Percentiles rank a stretch among this genome's conserved stretches.
Evolutionary conservation across 2,113 vertebrate species (phyloP).

Genomic region (Athene noctua): DNA sequence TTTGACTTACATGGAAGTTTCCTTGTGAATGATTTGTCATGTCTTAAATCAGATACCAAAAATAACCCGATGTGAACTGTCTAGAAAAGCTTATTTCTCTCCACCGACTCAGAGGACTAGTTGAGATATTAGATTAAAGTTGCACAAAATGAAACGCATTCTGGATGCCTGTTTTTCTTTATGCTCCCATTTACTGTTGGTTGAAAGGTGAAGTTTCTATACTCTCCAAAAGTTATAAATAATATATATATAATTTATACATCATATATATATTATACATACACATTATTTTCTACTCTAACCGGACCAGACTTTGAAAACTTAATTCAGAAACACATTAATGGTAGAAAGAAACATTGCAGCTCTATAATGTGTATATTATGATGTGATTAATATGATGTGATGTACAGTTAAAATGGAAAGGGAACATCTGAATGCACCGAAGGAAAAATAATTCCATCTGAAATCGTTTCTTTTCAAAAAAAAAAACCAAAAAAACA

Average conservation of each 20-base stretch:
- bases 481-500: neutral
- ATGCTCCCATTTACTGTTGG: neutral
- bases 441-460: neutral
- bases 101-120: neutral
- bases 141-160: neutral
- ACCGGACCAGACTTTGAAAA: neutral
- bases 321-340: neutral
- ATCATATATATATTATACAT: no score
- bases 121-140: neutral
- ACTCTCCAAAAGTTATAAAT: no score
- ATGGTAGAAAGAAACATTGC: neutral
- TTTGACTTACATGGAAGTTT: neutral
- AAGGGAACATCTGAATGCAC: neutral
- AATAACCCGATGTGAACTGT: neutral
- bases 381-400: neutral
- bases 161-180: neutral
- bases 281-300: neutral
- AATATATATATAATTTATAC: no score
- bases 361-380: neutral
- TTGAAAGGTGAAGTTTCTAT: neutral
- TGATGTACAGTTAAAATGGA: neutral
- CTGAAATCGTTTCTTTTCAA: neutral
- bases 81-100: neutral
- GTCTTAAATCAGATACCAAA: neutral
- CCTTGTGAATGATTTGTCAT: neutral